Percentiles rank a stretch among this genome's conserved stretches.
phyloP scores from a whole-genome alignment of 1,140 invertebrate genomes.

The Trinorchestia longiramus region DNA sequence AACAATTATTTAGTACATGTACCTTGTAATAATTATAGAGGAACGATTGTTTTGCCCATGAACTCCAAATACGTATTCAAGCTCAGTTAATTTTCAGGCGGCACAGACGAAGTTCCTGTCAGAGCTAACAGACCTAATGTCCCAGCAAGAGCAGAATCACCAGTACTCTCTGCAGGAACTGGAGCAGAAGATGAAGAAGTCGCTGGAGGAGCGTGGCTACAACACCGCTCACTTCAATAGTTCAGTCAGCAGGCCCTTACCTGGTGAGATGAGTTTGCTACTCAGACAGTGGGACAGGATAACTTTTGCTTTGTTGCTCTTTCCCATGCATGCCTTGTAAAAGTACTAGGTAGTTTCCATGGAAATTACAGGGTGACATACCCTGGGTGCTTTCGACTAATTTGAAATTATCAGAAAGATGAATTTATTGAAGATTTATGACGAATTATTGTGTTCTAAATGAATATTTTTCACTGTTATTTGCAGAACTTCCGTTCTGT shows the following conservation, averaged over 20 bases:
- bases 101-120: conserved; percentile 1
- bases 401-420: too few relatives aligned
- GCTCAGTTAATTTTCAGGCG: neutral
- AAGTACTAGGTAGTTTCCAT: too few relatives aligned
- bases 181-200: conserved; percentile 19
- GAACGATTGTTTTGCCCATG: too few relatives aligned
- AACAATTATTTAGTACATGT: too few relatives aligned
- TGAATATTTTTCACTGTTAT: too few relatives aligned
- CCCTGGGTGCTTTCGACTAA: too few relatives aligned
- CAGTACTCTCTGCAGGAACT: neutral
- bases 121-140: conserved; percentile 23
- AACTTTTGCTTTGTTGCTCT: neutral
- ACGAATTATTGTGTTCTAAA: neutral
- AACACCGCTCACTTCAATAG: neutral
- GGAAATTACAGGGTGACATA: too few relatives aligned
- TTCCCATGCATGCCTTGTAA: neutral
- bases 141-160: neutral
- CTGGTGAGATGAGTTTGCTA: neutral
- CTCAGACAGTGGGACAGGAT: neutral
- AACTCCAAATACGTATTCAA: too few relatives aligned
- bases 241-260: neutral
- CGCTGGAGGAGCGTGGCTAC: neutral
- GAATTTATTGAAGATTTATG: too few relatives aligned
- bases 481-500: too few relatives aligned
- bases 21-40: too few relatives aligned